Conservation (phyloP, 23 tunicate genomes). For the Halocynthia roretzi region DNA sequence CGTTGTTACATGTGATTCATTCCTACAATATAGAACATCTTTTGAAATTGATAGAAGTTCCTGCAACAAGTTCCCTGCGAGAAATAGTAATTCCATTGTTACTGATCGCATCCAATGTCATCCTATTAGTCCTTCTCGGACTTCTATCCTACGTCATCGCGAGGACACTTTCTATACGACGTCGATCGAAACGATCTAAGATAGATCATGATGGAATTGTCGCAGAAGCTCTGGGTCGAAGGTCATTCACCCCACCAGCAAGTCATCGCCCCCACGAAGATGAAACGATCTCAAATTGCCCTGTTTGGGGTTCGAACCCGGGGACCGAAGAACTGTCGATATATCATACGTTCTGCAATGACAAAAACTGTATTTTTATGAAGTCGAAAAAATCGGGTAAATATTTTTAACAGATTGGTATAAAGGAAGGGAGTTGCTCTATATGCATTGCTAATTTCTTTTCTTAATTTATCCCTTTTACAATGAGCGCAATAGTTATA, state of each 20-base stretch:
- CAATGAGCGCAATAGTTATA: too few species aligned
- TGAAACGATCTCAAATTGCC: not conserved
- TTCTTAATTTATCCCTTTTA: not conserved
- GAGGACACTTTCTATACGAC: not conserved
- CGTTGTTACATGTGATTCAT: too few species aligned
- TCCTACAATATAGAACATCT: too few species aligned
- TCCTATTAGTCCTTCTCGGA: not conserved
- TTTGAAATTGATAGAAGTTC: too few species aligned
- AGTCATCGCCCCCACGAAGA: not conserved
- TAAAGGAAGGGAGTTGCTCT: not conserved
- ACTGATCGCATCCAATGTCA: constrained; percentile 1
- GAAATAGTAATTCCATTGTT: not conserved
- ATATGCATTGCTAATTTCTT: not conserved
- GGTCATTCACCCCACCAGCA: not conserved
- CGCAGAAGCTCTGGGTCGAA: not conserved
- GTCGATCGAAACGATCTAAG: not conserved
- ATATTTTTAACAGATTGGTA: not conserved
- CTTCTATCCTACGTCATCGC: constrained; percentile 1
- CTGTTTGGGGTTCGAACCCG: not conserved
- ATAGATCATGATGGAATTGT: not conserved
- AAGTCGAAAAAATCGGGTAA: not conserved
- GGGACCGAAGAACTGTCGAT: not conserved
- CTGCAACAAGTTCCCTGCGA: too few species aligned
- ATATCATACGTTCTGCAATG: not conserved
- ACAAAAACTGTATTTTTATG: not conserved